Percentiles rank a stretch among this genome's conserved stretches.
phyloP scores from a whole-genome alignment of 2,113 vertebrate genomes.

The Ophthalmolycus amberensis region DNA sequence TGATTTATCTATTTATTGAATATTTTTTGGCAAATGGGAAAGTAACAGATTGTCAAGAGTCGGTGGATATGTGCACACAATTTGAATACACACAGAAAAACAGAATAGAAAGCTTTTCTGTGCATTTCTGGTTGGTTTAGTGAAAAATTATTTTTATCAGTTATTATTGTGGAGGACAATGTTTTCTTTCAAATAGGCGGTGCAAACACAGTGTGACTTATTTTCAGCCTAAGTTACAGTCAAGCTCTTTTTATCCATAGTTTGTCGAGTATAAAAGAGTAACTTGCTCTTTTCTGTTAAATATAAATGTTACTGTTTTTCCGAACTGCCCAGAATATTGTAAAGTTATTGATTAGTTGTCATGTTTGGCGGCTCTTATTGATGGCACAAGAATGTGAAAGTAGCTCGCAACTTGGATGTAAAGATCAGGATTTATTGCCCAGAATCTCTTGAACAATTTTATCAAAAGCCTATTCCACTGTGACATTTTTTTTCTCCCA shows the following conservation, averaged over 20 bases:
- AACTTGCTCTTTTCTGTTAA: conserved; percentile 73
- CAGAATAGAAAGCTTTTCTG: not conserved
- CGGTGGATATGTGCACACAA: not conserved
- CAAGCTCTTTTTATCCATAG: conserved; percentile 44
- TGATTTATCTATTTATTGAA: conserved; percentile 43
- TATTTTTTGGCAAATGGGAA: conserved; percentile 21
- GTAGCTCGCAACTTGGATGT: conserved; percentile 93
- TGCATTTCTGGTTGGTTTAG: conserved; percentile 4
- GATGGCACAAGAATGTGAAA: conserved; percentile 97
- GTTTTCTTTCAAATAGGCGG: conserved; percentile 33
- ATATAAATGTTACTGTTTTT: conserved; percentile 87
- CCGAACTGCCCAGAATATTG: conserved; percentile 87
- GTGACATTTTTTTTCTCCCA: conserved; percentile 96
- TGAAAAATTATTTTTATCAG: not conserved
- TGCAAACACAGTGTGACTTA: conserved; percentile 64
- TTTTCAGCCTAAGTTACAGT: conserved; percentile 73
- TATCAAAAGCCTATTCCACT: conserved; percentile 99
- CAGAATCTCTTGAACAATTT: conserved; percentile 99
- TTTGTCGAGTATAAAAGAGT: conserved; percentile 54
- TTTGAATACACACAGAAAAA: conserved; percentile 11
- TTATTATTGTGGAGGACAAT: conserved; percentile 42
- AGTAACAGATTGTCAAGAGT: conserved; percentile 24
- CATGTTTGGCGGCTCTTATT: conserved; percentile 92
- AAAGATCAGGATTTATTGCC: conserved; percentile 99
- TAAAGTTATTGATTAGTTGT: conserved; percentile 96